Base-by-base conservation (phyloP, 2,888 invertebrate species). In the Melieria omissa region DNA sequence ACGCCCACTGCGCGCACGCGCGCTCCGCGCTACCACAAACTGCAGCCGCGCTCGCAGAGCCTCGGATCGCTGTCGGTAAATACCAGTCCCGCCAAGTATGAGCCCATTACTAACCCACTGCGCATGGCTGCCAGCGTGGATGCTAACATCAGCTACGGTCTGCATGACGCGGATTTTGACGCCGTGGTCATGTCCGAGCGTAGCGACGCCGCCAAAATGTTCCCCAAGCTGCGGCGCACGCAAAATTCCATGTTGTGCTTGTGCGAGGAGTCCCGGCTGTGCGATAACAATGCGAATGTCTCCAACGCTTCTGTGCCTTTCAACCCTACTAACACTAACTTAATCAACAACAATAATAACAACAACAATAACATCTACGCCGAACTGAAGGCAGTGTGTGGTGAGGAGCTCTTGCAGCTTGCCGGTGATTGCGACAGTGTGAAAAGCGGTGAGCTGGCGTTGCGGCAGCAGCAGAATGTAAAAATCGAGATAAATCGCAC, bases 11-110 rank as follows among this genome's bases (percentile, higher is more conserved):
- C 80, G n/a, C 79, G 82, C 14, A 74, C 76, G 42, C 81, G 84
- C 29, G 78, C 79, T 66, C 81, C 79, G 67, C 79, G 82, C 71
- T 77, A 80, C 63, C 75, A 76, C 65, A 83, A 84, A 75, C 73
- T 85, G 78, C 85, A 86, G 72, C 81, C 83, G 4, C 81, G 87
- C 42, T 87, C 87, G 0, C 84, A 84, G 71, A 87, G 87, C 73
- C 79, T 86, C 49, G 87, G 86, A 80, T 86, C 86, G 63, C 77
- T 87, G 75, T 84, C 86, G 87, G 87, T 87, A 88, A 87, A 84
- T 87, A 85, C 80, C 70, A 83, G 84, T 77, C 79, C 82, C 41
- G 77, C 78, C 68, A 77, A 75, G 73, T 86, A 83, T 78, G 84
- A 85, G 79, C 78, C 84, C 77, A 82, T 85, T 82, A 83, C 81